phyloP scores from a whole-genome alignment of 2,113 vertebrate species.

The Tachuris rubrigastra region DNA sequence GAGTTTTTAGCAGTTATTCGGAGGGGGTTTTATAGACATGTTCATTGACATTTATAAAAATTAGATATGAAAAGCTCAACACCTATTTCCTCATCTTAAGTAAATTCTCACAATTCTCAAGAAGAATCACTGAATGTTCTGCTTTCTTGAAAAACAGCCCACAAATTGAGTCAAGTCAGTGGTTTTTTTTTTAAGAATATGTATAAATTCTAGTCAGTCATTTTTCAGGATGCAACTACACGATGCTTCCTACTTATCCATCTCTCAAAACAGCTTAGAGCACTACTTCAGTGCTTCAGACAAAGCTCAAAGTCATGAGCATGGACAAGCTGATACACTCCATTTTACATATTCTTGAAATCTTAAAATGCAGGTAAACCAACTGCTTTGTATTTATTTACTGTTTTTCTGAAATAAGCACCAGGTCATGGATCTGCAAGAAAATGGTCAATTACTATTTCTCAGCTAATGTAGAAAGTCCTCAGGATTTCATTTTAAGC shows the following conservation, averaged over 20 bases:
- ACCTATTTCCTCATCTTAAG: neutral
- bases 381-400: neutral
- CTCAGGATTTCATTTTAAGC: constrained; percentile 38
- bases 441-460: constrained; percentile 26
- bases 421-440: neutral
- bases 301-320: neutral
- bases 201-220: neutral
- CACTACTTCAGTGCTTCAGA: neutral
- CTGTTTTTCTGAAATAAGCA: constrained; percentile 4
- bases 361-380: neutral
- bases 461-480: neutral
- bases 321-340: neutral
- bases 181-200: neutral
- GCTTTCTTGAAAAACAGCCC: neutral
- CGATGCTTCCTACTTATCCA: neutral
- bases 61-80: neutral
- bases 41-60: neutral
- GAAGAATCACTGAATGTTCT: neutral
- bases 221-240: neutral
- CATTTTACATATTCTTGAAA: neutral
- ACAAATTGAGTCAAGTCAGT: neutral
- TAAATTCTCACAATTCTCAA: neutral
- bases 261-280: neutral
- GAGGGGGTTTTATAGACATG: neutral
- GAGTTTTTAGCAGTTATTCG: neutral